Conservation (phyloP, 1,140 invertebrate genomes). For the Heliconius hewitsoni region DNA sequence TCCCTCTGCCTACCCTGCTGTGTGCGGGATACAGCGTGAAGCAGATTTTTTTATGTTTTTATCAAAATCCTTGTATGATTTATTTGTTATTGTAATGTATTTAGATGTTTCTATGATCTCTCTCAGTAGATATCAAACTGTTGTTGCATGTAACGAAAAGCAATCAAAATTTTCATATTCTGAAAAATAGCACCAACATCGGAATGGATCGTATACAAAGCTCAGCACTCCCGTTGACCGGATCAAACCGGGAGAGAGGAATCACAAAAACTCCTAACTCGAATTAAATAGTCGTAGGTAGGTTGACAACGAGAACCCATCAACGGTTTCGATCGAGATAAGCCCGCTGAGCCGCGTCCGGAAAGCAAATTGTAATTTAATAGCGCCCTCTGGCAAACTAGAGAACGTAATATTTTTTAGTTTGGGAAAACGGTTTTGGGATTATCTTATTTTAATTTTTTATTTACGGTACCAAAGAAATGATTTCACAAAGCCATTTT, state of each 20-base stretch:
- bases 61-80: background rate
- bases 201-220: slow-evolving; percentile 17
- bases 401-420: slow-evolving; percentile 26
- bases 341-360: slow-evolving; percentile 28
- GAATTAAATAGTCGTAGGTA: slow-evolving; percentile 62
- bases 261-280: slow-evolving; percentile 59
- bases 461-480: slow-evolving; percentile 6
- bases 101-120: background rate
- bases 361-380: slow-evolving; percentile 41
- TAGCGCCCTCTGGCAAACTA: slow-evolving; percentile 30
- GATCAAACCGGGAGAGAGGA: slow-evolving; percentile 42
- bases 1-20: no score
- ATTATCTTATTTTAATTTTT: slow-evolving; percentile 15
- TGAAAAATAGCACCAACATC: background rate
- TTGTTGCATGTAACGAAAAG: background rate
- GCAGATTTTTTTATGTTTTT: no score
- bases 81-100: no score
- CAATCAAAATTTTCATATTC: slow-evolving; percentile 7
- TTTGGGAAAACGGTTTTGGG: slow-evolving; percentile 7
- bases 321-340: slow-evolving; percentile 37
- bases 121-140: background rate
- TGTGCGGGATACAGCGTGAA: background rate
- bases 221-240: slow-evolving; percentile 41
- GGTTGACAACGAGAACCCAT: slow-evolving; percentile 40
- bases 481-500: background rate